Evolutionary conservation across 2,888 invertebrate species (phyloP).

Genomic region (Scelioninae gen. 1): DNA sequence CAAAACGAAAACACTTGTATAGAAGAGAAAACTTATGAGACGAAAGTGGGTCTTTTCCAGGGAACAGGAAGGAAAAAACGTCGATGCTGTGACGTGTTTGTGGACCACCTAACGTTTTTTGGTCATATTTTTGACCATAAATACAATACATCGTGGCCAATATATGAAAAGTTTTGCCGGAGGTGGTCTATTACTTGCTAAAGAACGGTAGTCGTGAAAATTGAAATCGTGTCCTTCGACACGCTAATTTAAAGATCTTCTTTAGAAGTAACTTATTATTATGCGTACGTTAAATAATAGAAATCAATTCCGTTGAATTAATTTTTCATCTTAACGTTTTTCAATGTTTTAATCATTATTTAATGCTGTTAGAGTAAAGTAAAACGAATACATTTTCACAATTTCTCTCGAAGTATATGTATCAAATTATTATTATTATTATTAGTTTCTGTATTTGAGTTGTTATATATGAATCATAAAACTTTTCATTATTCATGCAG

Average conservation of each 20-base stretch:
- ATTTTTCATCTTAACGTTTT: slow-evolving; percentile 18
- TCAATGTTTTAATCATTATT: slow-evolving; percentile 5
- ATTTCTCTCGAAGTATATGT: too few relatives aligned
- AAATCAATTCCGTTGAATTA: slow-evolving; percentile 17
- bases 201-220: slow-evolving; percentile 70
- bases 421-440: too few relatives aligned
- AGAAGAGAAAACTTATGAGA: slow-evolving; percentile 57
- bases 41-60: slow-evolving; percentile 56
- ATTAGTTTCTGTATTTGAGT: too few relatives aligned
- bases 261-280: slow-evolving; percentile 74
- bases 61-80: slow-evolving; percentile 56
- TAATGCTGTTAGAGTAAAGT: too few relatives aligned
- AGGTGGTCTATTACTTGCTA: slow-evolving; percentile 63
- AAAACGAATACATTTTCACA: too few relatives aligned
- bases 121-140: slow-evolving; percentile 82
- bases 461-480: too few relatives aligned
- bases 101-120: slow-evolving; percentile 82
- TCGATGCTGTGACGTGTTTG: slow-evolving; percentile 76
- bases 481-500: too few relatives aligned
- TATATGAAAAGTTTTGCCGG: slow-evolving; percentile 79
- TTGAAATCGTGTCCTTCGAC: slow-evolving; percentile 74
- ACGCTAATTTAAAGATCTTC: slow-evolving; percentile 71
- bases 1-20: slow-evolving; percentile 63
- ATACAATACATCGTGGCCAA: slow-evolving; percentile 82
- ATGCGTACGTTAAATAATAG: slow-evolving; percentile 74